A percentile compares a stretch with the other conserved stretches of the same genome.
Conservation (phyloP, 2,888 invertebrate species). For the Stenodema calcarata region DNA sequence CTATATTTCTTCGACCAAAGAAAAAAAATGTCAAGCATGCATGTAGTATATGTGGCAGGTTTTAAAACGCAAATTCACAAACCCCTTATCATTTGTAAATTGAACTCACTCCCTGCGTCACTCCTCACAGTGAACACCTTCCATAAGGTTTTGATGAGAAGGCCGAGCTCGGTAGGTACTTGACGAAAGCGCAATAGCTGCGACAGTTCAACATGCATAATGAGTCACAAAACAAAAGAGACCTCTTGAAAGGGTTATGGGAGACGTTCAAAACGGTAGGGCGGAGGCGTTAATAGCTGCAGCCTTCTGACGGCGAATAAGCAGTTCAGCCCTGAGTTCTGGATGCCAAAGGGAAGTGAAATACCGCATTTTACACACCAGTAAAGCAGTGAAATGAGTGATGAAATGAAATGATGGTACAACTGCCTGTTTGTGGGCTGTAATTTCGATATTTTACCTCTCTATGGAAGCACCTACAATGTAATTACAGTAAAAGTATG, state of each 20-base stretch:
- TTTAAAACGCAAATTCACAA: too few relatives aligned
- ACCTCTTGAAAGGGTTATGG: not conserved
- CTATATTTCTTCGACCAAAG: too few relatives aligned
- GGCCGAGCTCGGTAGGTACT: not conserved
- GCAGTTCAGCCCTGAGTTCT: not conserved
- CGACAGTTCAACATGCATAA: not conserved
- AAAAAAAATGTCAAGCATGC: too few relatives aligned
- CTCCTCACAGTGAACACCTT: too few relatives aligned
- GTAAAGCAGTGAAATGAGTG: not conserved
- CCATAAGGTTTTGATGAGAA: not conserved
- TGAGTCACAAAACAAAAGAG: not conserved
- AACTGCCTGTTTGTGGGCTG: too few relatives aligned
- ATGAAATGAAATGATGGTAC: not conserved
- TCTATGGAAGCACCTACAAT: too few relatives aligned
- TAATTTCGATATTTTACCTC: too few relatives aligned
- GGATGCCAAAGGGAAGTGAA: not conserved
- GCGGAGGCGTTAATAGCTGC: not conserved
- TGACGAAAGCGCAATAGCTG: not conserved
- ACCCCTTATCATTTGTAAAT: too few relatives aligned
- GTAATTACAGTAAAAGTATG: too few relatives aligned
- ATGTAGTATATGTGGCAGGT: too few relatives aligned
- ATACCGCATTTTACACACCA: not conserved
- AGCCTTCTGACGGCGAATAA: not conserved
- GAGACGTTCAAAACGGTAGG: not conserved
- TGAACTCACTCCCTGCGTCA: too few relatives aligned